Base-by-base conservation (phyloP, 64 coral and sea anemone species). In the Platygyra sinensis region DNA sequence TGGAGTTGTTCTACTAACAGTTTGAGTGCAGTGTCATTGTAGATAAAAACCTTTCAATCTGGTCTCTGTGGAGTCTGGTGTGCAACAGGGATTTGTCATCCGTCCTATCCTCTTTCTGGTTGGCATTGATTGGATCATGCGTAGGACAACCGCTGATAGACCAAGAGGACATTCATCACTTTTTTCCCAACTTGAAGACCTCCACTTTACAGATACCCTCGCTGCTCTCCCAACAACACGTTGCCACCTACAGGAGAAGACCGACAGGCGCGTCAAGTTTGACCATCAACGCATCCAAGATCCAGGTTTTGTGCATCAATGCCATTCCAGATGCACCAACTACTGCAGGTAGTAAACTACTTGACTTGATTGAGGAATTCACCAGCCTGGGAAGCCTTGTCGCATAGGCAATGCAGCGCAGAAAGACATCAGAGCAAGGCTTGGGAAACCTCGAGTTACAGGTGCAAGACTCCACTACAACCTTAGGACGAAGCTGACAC, bases 1-100 rank as follows among this genome's bases (percentile, higher is more conserved):
- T 88, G 11, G 57, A 59, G 9, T 60, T 60, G 22, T 88, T 87
- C 85, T 87, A 87, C 67, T 3, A 54, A 2, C 39, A 87, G 30
- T 87, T 87, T 27, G 42, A 32, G 30, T 88, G 86, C 61, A 88
- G 86, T 88, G 86, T 88, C 19, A 75, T 88, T 69, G 12, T 62
- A 10, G 6, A 55, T 33, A 54, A 19, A 16, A 88, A 55, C 7
- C 39, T 77, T 24, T 75, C 86, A 74, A 46, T 14, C 10, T 57
- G 54, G 54, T 57, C 15, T 16, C 54, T 57, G 12, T 57, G 54
- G 15, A 0, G 54, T 57, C 54, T 14, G 54, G 54, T 12, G 54
- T 57, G 54, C 12, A 16, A 57, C 54, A 57, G 54, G n/a, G 24
- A 59, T 80, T 10, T 73, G 29, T 73, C 28, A 28, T 32, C 28